Evolutionary conservation across 2,888 invertebrate species (phyloP).

Genomic region (Tolmerus cingulatus): DNA sequence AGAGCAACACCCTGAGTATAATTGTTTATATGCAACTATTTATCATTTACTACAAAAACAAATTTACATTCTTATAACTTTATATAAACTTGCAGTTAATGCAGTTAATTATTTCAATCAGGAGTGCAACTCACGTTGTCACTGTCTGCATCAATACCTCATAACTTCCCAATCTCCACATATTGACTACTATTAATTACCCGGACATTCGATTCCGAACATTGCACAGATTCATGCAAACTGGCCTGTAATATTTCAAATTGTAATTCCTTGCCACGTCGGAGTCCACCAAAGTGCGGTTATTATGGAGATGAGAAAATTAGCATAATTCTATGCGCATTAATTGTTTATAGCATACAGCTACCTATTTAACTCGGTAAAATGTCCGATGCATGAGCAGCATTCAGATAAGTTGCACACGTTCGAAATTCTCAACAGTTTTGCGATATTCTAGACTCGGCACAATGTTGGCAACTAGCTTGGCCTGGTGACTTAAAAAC

Average conservation of each 20-base stretch:
- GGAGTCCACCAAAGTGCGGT: not conserved
- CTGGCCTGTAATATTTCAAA: not conserved
- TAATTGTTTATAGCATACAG: not conserved
- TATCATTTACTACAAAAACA: not conserved
- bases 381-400: not conserved
- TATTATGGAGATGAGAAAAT: not conserved
- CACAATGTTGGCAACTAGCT: not conserved
- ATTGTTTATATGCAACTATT: not conserved
- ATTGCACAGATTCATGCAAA: not conserved
- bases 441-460: not conserved
- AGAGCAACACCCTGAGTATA: not conserved
- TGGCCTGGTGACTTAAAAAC: conserved; percentile 28
- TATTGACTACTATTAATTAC: not conserved
- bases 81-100: not conserved
- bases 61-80: not conserved
- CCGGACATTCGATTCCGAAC: not conserved
- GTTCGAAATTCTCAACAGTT: not conserved
- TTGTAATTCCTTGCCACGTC: not conserved
- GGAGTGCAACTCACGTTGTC: not conserved
- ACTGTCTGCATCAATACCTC: not conserved
- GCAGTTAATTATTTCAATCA: not conserved
- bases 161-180: not conserved
- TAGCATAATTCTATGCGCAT: conserved; percentile 14
- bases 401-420: not conserved
- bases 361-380: not conserved